phyloP scores from a whole-genome alignment of 92 coral and sea anemone species.

The Blastomussa wellsi region DNA sequence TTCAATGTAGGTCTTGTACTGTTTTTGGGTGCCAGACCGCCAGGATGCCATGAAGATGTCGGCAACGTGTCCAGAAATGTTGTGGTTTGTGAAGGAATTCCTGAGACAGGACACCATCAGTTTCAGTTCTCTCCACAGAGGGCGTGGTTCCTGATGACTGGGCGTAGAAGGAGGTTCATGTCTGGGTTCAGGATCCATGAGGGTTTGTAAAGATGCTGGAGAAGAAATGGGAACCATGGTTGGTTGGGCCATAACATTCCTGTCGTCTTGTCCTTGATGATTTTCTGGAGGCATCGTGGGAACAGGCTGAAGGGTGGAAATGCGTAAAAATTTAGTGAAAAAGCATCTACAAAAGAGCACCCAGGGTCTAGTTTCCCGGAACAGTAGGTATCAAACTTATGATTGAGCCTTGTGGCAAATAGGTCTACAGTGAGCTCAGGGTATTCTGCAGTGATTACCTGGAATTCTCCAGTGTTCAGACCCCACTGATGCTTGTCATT shows the following conservation, averaged over 20 bases:
- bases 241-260: conserved; percentile 48
- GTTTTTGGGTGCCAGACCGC: conserved; percentile 61
- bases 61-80: conserved; percentile 54
- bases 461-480: too few relatives aligned
- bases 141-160: too few relatives aligned
- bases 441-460: too few relatives aligned
- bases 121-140: too few relatives aligned
- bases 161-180: conserved; percentile 36
- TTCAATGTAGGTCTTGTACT: conserved; percentile 57
- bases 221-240: too few relatives aligned
- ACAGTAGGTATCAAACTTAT: background rate
- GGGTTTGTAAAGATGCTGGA: too few relatives aligned
- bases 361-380: background rate
- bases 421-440: too few relatives aligned
- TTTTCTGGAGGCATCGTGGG: conserved; percentile 25
- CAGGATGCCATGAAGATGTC: conserved; percentile 48
- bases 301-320: conserved; percentile 54
- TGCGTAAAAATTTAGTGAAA: conserved; percentile 35
- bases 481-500: too few relatives aligned
- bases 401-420: background rate
- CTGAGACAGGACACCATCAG: conserved; percentile 58
- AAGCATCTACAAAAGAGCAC: background rate
- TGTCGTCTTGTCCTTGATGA: conserved; percentile 7
- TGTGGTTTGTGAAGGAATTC: conserved; percentile 43
- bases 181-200: conserved; percentile 36